These are phyloP conservation scores for Scolopax rusticola DNA, from an alignment of 2,797 vertebrate species.

Conservation along the genomic window DNA sequence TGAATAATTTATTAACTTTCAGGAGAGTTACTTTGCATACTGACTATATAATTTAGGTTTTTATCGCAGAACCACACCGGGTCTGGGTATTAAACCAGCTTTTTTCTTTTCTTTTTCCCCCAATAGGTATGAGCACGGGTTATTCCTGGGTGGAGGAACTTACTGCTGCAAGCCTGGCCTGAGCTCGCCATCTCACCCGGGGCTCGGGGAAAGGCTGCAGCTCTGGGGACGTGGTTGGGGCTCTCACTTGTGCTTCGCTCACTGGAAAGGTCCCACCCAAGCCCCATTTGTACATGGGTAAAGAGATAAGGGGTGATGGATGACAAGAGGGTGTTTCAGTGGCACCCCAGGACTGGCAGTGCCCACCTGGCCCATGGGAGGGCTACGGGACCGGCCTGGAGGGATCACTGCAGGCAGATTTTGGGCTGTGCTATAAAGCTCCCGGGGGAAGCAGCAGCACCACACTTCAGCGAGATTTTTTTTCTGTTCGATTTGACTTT, in stretches of 20 bases:
- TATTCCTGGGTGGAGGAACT: not conserved
- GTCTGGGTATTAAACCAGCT: not conserved
- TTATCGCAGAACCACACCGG: not conserved
- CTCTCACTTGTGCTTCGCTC: not conserved
- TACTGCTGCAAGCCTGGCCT: not conserved
- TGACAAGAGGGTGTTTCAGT: not conserved
- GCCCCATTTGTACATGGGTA: rapidly evolving
- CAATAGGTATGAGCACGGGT: rapidly evolving
- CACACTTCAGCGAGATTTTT: not conserved
- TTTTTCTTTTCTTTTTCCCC: not conserved
- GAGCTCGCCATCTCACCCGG: not conserved
- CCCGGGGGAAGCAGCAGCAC: not conserved
- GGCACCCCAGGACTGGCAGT: not conserved
- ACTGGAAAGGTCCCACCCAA: not conserved
- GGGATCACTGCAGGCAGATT: not conserved
- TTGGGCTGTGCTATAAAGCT: not conserved
- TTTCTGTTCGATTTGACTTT: conserved; percentile 8
- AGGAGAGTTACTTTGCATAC: not conserved
- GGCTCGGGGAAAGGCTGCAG: rapidly evolving
- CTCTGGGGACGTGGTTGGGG: rapidly evolving
- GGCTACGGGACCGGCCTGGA: not conserved
- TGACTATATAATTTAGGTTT: not conserved
- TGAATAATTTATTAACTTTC: not conserved
- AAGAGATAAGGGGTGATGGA: not conserved
- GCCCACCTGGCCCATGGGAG: rapidly evolving